Percentiles rank a stretch among this genome's conserved stretches.
These are phyloP conservation scores for Orius laevigatus DNA, from an alignment of 1,140 invertebrate genomes.

Conservation along the genomic window DNA sequence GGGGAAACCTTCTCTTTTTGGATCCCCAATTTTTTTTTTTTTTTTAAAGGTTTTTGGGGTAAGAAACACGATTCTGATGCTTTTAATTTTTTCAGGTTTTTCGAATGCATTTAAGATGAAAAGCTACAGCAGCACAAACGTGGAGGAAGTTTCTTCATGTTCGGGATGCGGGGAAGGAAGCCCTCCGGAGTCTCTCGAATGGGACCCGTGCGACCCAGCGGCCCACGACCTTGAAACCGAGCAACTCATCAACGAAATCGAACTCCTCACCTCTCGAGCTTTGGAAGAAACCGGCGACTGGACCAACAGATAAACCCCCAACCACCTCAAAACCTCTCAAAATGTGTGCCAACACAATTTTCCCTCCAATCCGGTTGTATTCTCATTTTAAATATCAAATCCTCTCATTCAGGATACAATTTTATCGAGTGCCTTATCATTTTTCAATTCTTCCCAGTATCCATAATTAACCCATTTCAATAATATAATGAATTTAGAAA, in stretches of 20 bases:
- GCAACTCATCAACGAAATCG: slow-evolving; percentile 19
- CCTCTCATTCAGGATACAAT: no score
- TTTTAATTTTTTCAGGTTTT: neutral
- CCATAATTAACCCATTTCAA: no score
- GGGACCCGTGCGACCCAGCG: slow-evolving; percentile 17
- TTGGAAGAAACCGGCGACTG: slow-evolving; percentile 19
- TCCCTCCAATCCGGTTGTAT: no score
- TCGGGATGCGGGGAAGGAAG: slow-evolving; percentile 8
- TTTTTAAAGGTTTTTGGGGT: neutral
- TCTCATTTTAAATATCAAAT: no score
- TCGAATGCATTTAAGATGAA: neutral
- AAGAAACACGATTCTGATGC: neutral
- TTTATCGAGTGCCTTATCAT: no score
- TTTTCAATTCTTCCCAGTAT: no score
- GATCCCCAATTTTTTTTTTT: no score
- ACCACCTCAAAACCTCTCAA: no score
- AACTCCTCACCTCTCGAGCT: slow-evolving; percentile 17
- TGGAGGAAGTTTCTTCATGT: slow-evolving; percentile 11
- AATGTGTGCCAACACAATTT: no score
- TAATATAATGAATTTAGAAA: no score
- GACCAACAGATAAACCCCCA: slow-evolving; percentile 12
- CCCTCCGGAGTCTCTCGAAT: slow-evolving; percentile 18
- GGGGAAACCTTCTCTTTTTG: no score
- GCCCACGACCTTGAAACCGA: slow-evolving; percentile 18
- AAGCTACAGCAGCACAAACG: slow-evolving; percentile 3